These are phyloP conservation scores for Antennarius striatus DNA, from an alignment of 2,113 vertebrate species.

Conservation along the genomic window DNA sequence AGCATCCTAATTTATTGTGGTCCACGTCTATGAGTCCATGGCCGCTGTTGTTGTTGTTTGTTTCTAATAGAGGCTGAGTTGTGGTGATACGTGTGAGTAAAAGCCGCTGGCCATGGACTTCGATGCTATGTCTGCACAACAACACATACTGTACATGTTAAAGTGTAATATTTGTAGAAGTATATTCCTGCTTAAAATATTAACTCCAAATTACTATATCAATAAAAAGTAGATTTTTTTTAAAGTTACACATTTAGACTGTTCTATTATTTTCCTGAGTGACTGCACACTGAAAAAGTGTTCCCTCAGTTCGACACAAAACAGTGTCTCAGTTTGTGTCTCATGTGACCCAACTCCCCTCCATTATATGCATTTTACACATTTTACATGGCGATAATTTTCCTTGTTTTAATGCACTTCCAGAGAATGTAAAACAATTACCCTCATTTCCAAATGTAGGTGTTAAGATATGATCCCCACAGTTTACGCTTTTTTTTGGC, in stretches of 20 bases:
- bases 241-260: no score
- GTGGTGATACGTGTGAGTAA: no score
- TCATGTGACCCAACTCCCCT: no score
- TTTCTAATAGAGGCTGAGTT: no score
- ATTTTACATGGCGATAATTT: background rate
- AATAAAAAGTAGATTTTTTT: no score
- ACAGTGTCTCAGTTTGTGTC: no score
- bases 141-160: conserved; percentile 16
- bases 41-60: no score
- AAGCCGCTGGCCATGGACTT: background rate
- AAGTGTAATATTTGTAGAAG: background rate
- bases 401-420: conserved; percentile 39
- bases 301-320: no score
- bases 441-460: background rate
- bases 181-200: background rate
- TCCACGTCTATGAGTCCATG: background rate
- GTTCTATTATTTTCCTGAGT: no score
- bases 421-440: background rate
- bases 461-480: conserved; percentile 5
- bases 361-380: no score
- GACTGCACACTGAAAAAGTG: no score
- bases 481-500: background rate
- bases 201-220: background rate
- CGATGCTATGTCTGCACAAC: conserved; percentile 22
- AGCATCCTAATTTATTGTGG: conserved; percentile 43